These are phyloP conservation scores for Ophraella communa DNA, from an alignment of 2,888 invertebrate genomes.

Conservation along the genomic window DNA sequence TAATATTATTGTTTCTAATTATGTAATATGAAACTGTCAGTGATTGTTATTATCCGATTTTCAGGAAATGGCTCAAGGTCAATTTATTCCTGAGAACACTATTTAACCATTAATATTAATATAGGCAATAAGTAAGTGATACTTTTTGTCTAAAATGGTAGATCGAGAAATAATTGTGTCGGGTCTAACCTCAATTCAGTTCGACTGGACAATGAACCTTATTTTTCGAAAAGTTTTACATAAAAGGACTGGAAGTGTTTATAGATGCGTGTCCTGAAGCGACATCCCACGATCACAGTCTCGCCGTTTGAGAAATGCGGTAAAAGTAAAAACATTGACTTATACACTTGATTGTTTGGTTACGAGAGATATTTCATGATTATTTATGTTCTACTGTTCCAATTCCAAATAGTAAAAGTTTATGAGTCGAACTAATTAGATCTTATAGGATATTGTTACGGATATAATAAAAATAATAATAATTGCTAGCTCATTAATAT, in stretches of 20 bases:
- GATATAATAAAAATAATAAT: no score
- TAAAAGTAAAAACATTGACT: constrained; percentile 44
- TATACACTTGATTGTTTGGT: constrained; percentile 40
- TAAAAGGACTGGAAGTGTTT: constrained; percentile 32
- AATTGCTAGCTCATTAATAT: no score
- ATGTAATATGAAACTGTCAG: no score
- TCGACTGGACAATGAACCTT: constrained; percentile 30
- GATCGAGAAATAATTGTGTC: neutral
- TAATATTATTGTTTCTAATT: no score
- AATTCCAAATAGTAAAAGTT: neutral
- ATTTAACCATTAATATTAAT: no score
- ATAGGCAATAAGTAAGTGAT: no score
- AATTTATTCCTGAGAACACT: no score
- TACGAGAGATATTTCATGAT: constrained; percentile 44
- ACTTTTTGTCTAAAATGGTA: neutral
- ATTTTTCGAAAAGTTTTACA: constrained; percentile 34
- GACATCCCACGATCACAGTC: constrained; percentile 32
- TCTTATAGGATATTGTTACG: no score
- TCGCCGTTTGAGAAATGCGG: constrained; percentile 33
- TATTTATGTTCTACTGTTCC: neutral
- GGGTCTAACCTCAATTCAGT: constrained; percentile 24
- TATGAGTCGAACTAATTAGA: no score
- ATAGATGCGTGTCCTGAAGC: constrained; percentile 32
- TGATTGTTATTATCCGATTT: no score
- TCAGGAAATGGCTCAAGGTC: no score